Percentiles rank a stretch among this genome's conserved stretches.
phyloP scores from a whole-genome alignment of 2,888 invertebrate genomes.

The Tuta absoluta region DNA sequence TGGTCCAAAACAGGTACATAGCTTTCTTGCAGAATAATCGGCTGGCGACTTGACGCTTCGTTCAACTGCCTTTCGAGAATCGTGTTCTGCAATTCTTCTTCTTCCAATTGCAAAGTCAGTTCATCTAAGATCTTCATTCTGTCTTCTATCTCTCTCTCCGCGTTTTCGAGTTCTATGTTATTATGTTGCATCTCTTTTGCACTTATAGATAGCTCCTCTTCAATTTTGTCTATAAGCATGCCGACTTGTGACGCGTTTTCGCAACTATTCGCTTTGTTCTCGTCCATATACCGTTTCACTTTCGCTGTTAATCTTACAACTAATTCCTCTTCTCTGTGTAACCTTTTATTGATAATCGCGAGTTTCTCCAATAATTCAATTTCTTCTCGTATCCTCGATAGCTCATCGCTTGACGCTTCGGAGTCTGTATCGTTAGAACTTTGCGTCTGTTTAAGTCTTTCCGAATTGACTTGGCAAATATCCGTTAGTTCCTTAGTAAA shows the following conservation, averaged over 20 bases:
- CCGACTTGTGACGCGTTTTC: constrained; percentile 74
- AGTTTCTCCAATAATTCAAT: constrained; percentile 88
- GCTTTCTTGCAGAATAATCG: constrained; percentile 70
- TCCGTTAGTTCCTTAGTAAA: constrained; percentile 78
- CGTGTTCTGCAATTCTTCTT: constrained; percentile 74
- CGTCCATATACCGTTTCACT: constrained; percentile 81
- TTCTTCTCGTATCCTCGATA: constrained; percentile 83
- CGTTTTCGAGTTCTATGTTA: constrained; percentile 71
- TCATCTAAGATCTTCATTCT: constrained; percentile 79
- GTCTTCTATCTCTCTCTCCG: constrained; percentile 77
- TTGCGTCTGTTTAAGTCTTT: constrained; percentile 68
- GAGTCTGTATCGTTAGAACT: constrained; percentile 71
- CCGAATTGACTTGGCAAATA: constrained; percentile 78
- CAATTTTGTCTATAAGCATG: constrained; percentile 75
- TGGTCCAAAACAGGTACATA: constrained; percentile 73
- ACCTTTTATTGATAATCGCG: constrained; percentile 85
- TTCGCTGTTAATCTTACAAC: constrained; percentile 85
- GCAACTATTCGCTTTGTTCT: constrained; percentile 74
- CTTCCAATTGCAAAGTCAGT: constrained; percentile 76
- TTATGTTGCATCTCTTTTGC: constrained; percentile 79
- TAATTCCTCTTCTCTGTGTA: constrained; percentile 87
- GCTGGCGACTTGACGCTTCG: constrained; percentile 72
- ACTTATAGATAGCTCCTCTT: constrained; percentile 74
- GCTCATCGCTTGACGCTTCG: constrained; percentile 74
- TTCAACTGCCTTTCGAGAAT: constrained; percentile 72